Percentiles rank a stretch among this genome's conserved stretches.
phyloP scores from a whole-genome alignment of 2,888 invertebrate genomes.

The Drosophila meridionalis region DNA sequence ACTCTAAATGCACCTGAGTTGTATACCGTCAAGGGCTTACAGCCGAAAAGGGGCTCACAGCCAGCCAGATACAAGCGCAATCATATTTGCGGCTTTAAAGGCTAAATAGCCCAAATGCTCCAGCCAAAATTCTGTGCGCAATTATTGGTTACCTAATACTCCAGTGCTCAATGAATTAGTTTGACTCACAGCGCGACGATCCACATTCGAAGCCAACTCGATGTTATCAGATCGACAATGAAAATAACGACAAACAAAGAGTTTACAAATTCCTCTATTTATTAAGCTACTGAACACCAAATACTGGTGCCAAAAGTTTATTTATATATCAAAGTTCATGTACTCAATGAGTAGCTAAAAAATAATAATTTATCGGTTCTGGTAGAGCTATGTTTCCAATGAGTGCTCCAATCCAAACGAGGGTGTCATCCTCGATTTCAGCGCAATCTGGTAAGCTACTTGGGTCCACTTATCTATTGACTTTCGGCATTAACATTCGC shows the following conservation, averaged over 20 bases:
- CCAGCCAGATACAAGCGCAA: conserved; percentile 6
- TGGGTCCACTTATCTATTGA: too few relatives aligned
- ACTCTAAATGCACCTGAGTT: conserved; percentile 18
- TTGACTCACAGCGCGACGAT: not conserved
- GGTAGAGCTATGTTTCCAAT: too few relatives aligned
- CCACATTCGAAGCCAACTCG: not conserved
- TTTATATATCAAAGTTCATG: too few relatives aligned
- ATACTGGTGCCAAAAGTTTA: not conserved
- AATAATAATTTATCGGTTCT: too few relatives aligned
- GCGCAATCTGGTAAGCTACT: too few relatives aligned
- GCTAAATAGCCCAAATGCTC: not conserved
- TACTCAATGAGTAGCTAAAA: too few relatives aligned
- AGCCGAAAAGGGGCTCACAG: not conserved
- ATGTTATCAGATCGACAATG: not conserved
- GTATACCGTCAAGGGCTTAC: conserved; percentile 3
- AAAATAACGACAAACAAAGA: not conserved
- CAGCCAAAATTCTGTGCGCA: not conserved
- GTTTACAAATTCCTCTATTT: not conserved
- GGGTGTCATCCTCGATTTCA: too few relatives aligned
- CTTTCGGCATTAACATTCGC: too few relatives aligned
- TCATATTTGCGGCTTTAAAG: not conserved
- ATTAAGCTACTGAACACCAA: not conserved
- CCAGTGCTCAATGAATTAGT: not conserved
- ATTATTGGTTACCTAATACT: conserved; percentile 1
- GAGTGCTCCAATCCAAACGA: too few relatives aligned